Base-by-base conservation (phyloP, 92 coral and sea anemone species). In the Desmophyllum pertusum region DNA sequence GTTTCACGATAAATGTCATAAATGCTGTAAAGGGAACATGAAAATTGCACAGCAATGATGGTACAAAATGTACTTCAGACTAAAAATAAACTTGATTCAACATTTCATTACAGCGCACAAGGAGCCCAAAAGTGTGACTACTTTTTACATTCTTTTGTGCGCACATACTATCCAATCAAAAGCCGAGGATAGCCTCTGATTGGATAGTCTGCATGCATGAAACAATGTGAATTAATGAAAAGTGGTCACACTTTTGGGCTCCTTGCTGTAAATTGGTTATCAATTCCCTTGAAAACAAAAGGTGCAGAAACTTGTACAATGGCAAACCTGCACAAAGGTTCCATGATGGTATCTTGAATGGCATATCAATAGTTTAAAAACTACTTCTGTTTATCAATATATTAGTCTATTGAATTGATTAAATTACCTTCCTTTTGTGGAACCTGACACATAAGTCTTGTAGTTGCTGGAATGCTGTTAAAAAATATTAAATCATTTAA, bases 361-460 rank as follows among this genome's bases (percentile, higher is more conserved):
- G 53, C 21, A 48, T 48, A 48, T 59, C 29, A n/a, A 4, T 23
- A 59, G 31, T n/a, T 21, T 1, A n/a, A n/a, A n/a, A n/a, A n/a
- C n/a, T 21, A 59, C 19, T 10, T 59, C 29, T 8, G 65, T 10
- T 23, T 21, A 59, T n/a, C 29, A n/a, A 59, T 18, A 53, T 53
- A 18, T 40, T 40, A 19, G 4, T 8, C 31, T 35, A 39, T 10
- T 4, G 10, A 18, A 4, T 31, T 4, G 8, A 52, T 35, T 37
- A 30, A 3, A 31, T 48, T 75, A 84, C 87, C 87, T 75, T 84
- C 37, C 0, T 14, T 78, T 62, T 64, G 83, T 61, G 87, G 81
- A 37, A 76, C 81, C 80, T 84, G 87, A 66, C 87, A 84, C 87
- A 84, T 75, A 8, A 84, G 67, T 62, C 87, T 84, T 75, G 87